Evolutionary conservation across 2,888 invertebrate genomes (phyloP).

Genomic region (Plebejus argus): DNA sequence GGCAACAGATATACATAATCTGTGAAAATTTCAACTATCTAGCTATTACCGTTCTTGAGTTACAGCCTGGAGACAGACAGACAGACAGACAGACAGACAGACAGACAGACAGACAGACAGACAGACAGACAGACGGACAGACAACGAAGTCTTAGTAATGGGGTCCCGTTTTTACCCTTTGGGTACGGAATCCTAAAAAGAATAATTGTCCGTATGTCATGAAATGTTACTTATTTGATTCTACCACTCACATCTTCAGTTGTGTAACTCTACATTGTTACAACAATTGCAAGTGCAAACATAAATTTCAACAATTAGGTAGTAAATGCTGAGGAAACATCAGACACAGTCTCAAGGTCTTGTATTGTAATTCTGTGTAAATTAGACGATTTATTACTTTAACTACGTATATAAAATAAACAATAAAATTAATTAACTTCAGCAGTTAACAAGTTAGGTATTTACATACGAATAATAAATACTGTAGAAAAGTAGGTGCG

Average conservation of each 20-base stretch:
- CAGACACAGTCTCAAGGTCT: background rate
- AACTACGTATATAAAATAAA: background rate
- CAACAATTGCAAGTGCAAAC: background rate
- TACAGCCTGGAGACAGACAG: too few species aligned
- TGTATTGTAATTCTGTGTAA: background rate
- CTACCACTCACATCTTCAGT: background rate
- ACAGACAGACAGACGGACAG: too few species aligned
- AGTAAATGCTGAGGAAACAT: background rate
- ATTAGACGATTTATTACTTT: conserved; percentile 4
- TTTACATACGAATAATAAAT: background rate
- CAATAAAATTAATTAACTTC: conserved; percentile 21
- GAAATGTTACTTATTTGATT: too few species aligned
- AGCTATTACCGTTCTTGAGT: too few species aligned
- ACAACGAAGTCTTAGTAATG: too few species aligned
- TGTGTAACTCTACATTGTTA: background rate
- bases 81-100: too few species aligned
- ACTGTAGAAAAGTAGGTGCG: background rate
- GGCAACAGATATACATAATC: too few species aligned
- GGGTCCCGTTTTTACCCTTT: too few species aligned
- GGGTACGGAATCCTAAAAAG: too few species aligned
- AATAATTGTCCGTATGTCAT: too few species aligned
- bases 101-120: too few species aligned
- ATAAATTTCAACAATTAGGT: background rate
- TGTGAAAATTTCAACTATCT: too few species aligned
- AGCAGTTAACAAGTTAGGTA: background rate